phyloP scores from a whole-genome alignment of 1,140 invertebrate species.

The Drosophila ogumai region DNA sequence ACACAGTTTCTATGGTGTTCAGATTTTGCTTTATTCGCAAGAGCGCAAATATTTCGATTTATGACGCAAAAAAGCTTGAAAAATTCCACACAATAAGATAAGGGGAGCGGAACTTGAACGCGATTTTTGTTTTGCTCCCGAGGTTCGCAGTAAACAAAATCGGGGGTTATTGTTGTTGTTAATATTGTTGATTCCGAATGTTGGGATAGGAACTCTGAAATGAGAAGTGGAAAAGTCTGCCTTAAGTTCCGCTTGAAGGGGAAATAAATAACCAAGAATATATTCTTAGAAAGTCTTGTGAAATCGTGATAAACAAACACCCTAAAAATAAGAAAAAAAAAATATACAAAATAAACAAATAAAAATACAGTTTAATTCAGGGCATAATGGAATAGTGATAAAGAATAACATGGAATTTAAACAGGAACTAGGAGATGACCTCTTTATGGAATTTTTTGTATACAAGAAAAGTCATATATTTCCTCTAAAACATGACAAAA shows the following conservation, averaged over 20 bases:
- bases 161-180: slow-evolving; percentile 6
- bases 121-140: slow-evolving; percentile 70
- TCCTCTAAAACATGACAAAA: neutral
- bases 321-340: neutral
- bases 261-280: neutral
- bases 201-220: slow-evolving; percentile 30
- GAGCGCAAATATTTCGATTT: slow-evolving; percentile 63
- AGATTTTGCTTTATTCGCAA: slow-evolving; percentile 18
- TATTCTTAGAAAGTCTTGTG: neutral
- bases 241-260: neutral
- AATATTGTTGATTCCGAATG: slow-evolving; percentile 13
- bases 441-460: neutral
- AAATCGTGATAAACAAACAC: slow-evolving; percentile 4
- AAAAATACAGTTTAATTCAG: slow-evolving; percentile 5
- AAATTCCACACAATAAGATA: slow-evolving; percentile 62
- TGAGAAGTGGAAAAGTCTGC: slow-evolving; percentile 1
- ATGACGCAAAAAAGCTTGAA: slow-evolving; percentile 77
- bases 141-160: slow-evolving; percentile 47
- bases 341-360: neutral
- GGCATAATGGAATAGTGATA: neutral
- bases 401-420: neutral
- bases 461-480: neutral
- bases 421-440: neutral
- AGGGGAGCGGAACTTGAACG: slow-evolving; percentile 27
- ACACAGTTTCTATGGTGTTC: slow-evolving; percentile 51